phyloP scores from a whole-genome alignment of 2,113 vertebrate species.

The Elephantulus edwardii region DNA sequence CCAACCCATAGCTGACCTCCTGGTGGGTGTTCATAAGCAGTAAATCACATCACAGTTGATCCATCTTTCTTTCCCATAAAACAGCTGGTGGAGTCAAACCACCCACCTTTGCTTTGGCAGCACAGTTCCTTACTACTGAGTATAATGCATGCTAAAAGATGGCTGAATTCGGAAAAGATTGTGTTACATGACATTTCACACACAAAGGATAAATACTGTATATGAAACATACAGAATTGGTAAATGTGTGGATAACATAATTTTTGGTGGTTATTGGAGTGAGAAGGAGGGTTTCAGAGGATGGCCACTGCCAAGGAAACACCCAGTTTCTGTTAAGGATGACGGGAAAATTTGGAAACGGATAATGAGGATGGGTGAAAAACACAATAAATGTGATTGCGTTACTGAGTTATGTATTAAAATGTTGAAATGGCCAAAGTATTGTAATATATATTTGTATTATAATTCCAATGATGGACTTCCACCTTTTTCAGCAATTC shows the following conservation, averaged over 20 bases:
- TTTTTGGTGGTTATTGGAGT: background rate
- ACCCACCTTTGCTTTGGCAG: too few relatives aligned
- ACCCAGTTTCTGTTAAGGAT: background rate
- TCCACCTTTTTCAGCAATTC: slow-evolving; percentile 9
- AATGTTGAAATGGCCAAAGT: background rate
- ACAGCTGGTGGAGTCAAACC: too few relatives aligned
- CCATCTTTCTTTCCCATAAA: too few relatives aligned
- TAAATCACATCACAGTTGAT: too few relatives aligned
- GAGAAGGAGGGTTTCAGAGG: background rate
- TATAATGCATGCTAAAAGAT: background rate
- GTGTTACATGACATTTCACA: background rate
- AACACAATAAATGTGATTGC: background rate
- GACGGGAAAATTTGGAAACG: background rate
- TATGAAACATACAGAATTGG: background rate
- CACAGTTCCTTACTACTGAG: too few relatives aligned
- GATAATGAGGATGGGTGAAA: background rate
- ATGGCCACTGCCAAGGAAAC: background rate
- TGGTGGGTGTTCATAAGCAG: too few relatives aligned
- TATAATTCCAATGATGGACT: too few relatives aligned
- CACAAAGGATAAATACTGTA: background rate
- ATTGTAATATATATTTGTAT: background rate
- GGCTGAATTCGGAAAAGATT: background rate
- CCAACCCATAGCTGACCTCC: too few relatives aligned
- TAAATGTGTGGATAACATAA: background rate
- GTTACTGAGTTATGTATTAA: background rate